phyloP scores from a whole-genome alignment of 2,113 vertebrate genomes.

The Lanius collurio region DNA sequence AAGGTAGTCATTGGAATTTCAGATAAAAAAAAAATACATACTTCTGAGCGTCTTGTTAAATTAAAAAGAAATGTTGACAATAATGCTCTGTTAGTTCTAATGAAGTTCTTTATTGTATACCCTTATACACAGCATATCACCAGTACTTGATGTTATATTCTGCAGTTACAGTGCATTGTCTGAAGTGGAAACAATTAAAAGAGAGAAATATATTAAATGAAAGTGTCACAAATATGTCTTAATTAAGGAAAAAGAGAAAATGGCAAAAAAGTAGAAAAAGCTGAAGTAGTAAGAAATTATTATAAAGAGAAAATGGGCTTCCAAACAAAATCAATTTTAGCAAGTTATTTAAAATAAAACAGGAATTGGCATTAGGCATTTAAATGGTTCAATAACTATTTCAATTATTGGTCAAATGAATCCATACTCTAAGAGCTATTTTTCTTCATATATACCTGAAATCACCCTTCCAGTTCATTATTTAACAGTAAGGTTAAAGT shows the following conservation, averaged over 20 bases:
- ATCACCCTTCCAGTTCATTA: background rate
- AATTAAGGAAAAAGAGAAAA: background rate
- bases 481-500: background rate
- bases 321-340: background rate
- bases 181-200: background rate
- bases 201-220: background rate
- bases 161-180: background rate
- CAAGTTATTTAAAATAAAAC: background rate
- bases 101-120: background rate
- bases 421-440: background rate
- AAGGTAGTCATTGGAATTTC: background rate
- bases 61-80: background rate
- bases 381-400: background rate
- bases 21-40: background rate
- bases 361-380: background rate
- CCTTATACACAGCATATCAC: background rate
- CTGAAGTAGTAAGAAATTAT: background rate
- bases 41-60: background rate
- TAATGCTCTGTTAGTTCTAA: background rate
- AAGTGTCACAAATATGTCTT: background rate
- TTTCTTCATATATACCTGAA: background rate
- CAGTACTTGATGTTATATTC: background rate
- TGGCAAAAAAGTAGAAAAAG: background rate
- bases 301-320: background rate
- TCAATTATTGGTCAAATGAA: background rate